These are phyloP conservation scores for Chrosomus eos DNA, from an alignment of 2,797 vertebrate genomes.

Conservation along the genomic window DNA sequence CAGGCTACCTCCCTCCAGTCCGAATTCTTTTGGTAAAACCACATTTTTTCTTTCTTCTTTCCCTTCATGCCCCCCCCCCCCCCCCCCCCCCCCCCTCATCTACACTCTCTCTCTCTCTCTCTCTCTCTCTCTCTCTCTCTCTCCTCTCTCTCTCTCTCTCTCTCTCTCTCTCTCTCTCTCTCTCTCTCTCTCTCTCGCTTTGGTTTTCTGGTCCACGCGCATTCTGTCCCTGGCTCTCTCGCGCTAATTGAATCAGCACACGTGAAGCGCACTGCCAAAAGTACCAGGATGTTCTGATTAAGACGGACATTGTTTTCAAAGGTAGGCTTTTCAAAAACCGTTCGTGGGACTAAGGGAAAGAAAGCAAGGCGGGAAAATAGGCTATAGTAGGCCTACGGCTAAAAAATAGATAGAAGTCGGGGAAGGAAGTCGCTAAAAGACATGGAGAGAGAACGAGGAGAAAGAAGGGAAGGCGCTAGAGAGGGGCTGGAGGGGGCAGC, in stretches of 20 bases:
- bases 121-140: too few relatives aligned
- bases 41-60: slow-evolving; percentile 66
- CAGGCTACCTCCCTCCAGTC: slow-evolving; percentile 62
- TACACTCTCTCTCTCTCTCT: slow-evolving; percentile 25
- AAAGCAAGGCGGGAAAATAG: slow-evolving; percentile 36
- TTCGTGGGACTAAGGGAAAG: slow-evolving; percentile 59
- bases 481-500: slow-evolving; percentile 69
- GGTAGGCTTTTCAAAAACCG: slow-evolving; percentile 69
- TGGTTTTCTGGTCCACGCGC: slow-evolving; percentile 41
- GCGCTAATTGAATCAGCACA: slow-evolving; percentile 76
- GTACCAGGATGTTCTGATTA: slow-evolving; percentile 83
- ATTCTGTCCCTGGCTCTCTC: slow-evolving; percentile 48
- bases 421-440: slow-evolving; percentile 65
- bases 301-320: slow-evolving; percentile 78
- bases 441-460: slow-evolving; percentile 19
- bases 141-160: slow-evolving; percentile 37
- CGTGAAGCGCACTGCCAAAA: slow-evolving; percentile 72
- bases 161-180: slow-evolving; percentile 24
- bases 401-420: slow-evolving; percentile 18
- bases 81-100: neutral
- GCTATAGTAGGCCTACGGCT: slow-evolving; percentile 58
- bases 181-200: slow-evolving; percentile 17
- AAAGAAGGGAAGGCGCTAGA: slow-evolving; percentile 50
- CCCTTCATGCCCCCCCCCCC: slow-evolving; percentile 53
- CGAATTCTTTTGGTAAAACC: slow-evolving; percentile 70